These are phyloP conservation scores for Atrina japonica DNA, from an alignment of 2,888 invertebrate species.

Conservation along the genomic window DNA sequence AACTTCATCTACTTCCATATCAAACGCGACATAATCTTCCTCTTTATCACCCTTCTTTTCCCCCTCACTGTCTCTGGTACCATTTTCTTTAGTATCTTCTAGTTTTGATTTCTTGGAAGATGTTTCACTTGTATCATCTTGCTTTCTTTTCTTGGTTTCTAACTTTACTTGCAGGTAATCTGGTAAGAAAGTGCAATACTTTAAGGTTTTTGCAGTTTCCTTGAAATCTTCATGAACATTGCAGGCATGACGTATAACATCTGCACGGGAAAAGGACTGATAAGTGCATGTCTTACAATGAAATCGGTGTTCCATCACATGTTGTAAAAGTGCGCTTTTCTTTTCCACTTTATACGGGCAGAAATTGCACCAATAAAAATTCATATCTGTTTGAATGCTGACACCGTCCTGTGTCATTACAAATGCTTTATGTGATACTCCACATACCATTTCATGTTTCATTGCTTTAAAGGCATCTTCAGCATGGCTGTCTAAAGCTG, in stretches of 20 bases:
- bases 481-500: conserved; percentile 50
- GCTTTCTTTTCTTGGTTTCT: conserved; percentile 39
- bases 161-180: conserved; percentile 57
- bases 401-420: conserved; percentile 55
- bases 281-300: conserved; percentile 70
- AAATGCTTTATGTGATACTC: conserved; percentile 61
- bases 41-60: conserved; percentile 31
- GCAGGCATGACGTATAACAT: conserved; percentile 66
- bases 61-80: background rate
- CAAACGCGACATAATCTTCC: conserved; percentile 56
- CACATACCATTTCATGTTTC: conserved; percentile 68
- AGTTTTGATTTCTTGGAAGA: conserved; percentile 23
- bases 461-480: conserved; percentile 52
- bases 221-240: conserved; percentile 61
- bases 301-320: conserved; percentile 71
- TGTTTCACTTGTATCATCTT: conserved; percentile 15
- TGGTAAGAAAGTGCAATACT: conserved; percentile 66
- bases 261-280: conserved; percentile 71
- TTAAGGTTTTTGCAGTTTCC: conserved; percentile 55
- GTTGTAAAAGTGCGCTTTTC: conserved; percentile 61
- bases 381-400: conserved; percentile 60
- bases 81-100: conserved; percentile 18
- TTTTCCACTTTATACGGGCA: conserved; percentile 65
- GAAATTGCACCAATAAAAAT: conserved; percentile 73
- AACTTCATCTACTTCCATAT: conserved; percentile 58